Evolutionary conservation across 2,888 invertebrate species (phyloP).

Genomic region (Pristionchus fissidentatus): DNA sequence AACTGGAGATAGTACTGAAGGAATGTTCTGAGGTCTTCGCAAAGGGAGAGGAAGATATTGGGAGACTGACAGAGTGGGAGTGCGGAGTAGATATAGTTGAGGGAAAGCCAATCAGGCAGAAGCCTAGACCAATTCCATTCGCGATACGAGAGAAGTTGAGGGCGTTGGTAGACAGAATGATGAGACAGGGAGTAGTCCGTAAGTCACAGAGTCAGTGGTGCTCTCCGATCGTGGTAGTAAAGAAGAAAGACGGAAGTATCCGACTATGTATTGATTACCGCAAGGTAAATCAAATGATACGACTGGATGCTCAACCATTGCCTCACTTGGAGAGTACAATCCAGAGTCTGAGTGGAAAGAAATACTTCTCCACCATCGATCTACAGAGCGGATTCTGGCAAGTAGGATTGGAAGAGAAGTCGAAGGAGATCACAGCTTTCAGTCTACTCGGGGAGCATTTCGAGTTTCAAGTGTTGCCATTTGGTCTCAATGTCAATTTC

Average conservation of each 20-base stretch:
- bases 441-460: slow-evolving; percentile 56
- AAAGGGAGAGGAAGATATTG: neutral
- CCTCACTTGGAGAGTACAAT: slow-evolving; percentile 60
- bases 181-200: slow-evolving; percentile 45
- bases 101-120: slow-evolving; percentile 30
- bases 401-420: slow-evolving; percentile 53
- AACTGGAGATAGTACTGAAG: neutral
- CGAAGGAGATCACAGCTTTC: slow-evolving; percentile 63
- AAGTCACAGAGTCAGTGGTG: slow-evolving; percentile 48
- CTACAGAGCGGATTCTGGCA: slow-evolving; percentile 64
- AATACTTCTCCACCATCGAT: slow-evolving; percentile 58
- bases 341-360: slow-evolving; percentile 50
- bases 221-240: slow-evolving; percentile 53
- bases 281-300: slow-evolving; percentile 55
- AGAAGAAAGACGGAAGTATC: slow-evolving; percentile 58
- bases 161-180: slow-evolving; percentile 47
- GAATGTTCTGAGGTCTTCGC: neutral
- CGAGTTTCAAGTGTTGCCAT: slow-evolving; percentile 65
- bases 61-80: neutral
- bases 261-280: slow-evolving; percentile 64
- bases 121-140: slow-evolving; percentile 46
- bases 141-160: slow-evolving; percentile 42
- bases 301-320: slow-evolving; percentile 59
- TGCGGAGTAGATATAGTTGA: neutral
- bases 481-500: slow-evolving; percentile 68